Percentiles rank a stretch among this genome's conserved stretches.
These are phyloP conservation scores for Caenorhabditis sp. DNA, from an alignment of 2,888 invertebrate genomes.

Conservation along the genomic window DNA sequence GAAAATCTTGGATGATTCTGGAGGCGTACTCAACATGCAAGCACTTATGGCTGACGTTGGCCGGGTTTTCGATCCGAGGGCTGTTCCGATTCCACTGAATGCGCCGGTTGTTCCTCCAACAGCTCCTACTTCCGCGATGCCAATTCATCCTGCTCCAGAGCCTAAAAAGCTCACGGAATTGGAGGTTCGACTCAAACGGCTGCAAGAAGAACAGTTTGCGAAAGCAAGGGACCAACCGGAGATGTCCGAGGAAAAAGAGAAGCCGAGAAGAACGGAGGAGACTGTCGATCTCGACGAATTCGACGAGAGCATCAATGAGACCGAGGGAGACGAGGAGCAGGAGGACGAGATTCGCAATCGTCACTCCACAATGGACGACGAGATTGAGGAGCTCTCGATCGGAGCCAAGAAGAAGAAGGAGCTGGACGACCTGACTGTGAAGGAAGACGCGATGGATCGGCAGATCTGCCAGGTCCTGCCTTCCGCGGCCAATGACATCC, in stretches of 20 bases:
- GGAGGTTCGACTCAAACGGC: slow-evolving; percentile 10
- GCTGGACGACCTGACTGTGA: slow-evolving; percentile 30
- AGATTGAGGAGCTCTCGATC: slow-evolving; percentile 44
- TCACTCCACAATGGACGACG: slow-evolving; percentile 57
- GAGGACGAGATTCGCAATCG: too few species aligned
- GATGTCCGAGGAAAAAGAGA: slow-evolving; percentile 80
- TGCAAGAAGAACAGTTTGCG: slow-evolving; percentile 8
- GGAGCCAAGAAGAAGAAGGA: slow-evolving; percentile 57
- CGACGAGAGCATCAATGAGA: too few species aligned
- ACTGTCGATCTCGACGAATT: slow-evolving; percentile 65
- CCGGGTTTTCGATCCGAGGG: slow-evolving; percentile 28
- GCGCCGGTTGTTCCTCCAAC: too few species aligned
- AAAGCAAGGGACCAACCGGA: slow-evolving; percentile 29
- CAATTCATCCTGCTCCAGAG: too few species aligned
- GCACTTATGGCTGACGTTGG: slow-evolving; percentile 50
- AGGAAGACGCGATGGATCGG: not conserved
- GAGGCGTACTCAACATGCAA: slow-evolving; percentile 32
- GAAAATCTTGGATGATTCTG: slow-evolving; percentile 42
- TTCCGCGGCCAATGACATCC: not conserved
- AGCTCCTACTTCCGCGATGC: too few species aligned
- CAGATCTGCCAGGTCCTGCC: slow-evolving; percentile 29
- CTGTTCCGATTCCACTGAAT: too few species aligned
- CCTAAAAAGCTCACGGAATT: slow-evolving; percentile 18
- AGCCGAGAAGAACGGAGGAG: slow-evolving; percentile 46
- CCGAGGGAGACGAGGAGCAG: slow-evolving; percentile 68